These are phyloP conservation scores for Chaenodraco wilsoni DNA, from an alignment of 2,797 vertebrate genomes.

Conservation along the genomic window DNA sequence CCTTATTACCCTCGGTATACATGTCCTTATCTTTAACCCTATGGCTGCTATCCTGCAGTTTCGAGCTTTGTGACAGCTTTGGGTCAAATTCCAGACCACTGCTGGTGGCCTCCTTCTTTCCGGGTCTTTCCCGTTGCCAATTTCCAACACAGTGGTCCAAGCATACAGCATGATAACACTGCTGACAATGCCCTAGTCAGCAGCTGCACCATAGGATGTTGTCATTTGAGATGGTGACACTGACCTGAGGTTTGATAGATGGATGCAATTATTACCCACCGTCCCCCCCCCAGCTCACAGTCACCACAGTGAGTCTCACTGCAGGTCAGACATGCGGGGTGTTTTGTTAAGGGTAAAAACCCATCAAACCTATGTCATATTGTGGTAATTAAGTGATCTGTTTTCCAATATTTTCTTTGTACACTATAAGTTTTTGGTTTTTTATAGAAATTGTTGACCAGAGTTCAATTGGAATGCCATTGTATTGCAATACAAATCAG, in stretches of 20 bases:
- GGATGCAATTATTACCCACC: constrained; percentile 66
- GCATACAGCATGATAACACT: constrained; percentile 51
- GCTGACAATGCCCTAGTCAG: constrained; percentile 71
- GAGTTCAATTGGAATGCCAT: no score
- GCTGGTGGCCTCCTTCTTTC: constrained; percentile 32
- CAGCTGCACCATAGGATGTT: constrained; percentile 64
- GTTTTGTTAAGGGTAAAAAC: constrained; percentile 20
- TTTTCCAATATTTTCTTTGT: no score
- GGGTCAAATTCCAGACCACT: constrained; percentile 49
- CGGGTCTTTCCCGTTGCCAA: constrained; percentile 33
- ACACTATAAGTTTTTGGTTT: no score
- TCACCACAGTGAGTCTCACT: constrained; percentile 19
- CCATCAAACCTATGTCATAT: not conserved
- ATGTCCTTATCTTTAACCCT: constrained; percentile 42
- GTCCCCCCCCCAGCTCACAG: constrained; percentile 37
- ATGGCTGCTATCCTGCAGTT: constrained; percentile 30
- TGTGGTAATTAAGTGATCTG: not conserved
- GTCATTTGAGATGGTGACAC: constrained; percentile 67
- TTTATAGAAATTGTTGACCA: no score
- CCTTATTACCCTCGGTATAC: constrained; percentile 6
- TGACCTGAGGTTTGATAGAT: constrained; percentile 72
- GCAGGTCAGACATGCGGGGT: constrained; percentile 20
- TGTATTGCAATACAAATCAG: no score
- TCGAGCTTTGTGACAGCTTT: constrained; percentile 16
- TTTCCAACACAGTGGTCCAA: constrained; percentile 48